These are phyloP conservation scores for Tragopan temminckii DNA, from an alignment of 2,797 vertebrate species.

Conservation along the genomic window DNA sequence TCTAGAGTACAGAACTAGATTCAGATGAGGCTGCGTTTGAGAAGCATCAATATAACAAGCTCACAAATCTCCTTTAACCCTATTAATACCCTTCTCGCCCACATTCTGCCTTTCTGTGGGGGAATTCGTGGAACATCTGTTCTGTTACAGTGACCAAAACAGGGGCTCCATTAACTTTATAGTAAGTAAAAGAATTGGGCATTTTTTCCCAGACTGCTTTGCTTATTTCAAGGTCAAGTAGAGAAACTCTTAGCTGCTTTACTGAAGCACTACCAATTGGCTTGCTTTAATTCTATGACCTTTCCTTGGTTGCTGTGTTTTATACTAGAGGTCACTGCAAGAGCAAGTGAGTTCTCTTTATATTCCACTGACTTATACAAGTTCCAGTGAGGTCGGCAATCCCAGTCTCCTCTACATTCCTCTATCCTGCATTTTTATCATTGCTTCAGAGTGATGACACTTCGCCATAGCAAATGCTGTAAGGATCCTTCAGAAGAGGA, in stretches of 20 bases:
- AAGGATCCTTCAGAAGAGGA: background rate
- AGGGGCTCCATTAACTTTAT: background rate
- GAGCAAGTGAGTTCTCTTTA: conserved; percentile 32
- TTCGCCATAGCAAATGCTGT: background rate
- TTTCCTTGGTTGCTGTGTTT: background rate
- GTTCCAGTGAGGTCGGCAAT: conserved; percentile 17
- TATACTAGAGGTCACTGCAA: background rate
- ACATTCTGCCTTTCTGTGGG: background rate
- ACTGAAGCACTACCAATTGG: background rate
- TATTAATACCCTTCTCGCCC: background rate
- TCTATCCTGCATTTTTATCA: background rate
- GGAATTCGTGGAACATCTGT: background rate
- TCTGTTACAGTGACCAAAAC: background rate
- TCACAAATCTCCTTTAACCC: conserved; percentile 21
- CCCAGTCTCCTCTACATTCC: conserved; percentile 23
- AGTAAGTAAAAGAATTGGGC: background rate
- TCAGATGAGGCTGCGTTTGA: conserved; percentile 8
- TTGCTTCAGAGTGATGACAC: background rate
- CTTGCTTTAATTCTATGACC: conserved; percentile 10
- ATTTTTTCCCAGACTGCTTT: conserved; percentile 5
- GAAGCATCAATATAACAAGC: conserved; percentile 23
- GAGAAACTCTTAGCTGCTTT: background rate
- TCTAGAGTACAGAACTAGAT: background rate
- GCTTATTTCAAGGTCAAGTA: conserved; percentile 20
- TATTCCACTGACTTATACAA: conserved; percentile 11